Conservation (phyloP, 2,113 vertebrate genomes). For the Spheniscus mendiculus region DNA sequence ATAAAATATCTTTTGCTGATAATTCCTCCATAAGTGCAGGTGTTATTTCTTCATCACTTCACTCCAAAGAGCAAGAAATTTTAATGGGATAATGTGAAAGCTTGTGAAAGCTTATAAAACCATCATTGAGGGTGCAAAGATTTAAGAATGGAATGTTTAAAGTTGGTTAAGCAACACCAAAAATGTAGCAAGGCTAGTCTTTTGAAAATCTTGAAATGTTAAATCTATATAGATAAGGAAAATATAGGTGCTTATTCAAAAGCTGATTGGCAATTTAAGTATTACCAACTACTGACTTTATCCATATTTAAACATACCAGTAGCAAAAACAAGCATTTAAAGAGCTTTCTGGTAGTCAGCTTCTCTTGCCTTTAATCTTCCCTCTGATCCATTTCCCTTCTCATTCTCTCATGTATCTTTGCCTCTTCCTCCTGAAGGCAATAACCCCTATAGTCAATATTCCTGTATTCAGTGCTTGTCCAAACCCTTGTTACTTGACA, state of each 20-base stretch:
- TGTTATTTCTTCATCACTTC: neutral
- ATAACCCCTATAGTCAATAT: neutral
- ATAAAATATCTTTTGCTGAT: neutral
- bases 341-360: neutral
- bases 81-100: neutral
- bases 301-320: neutral
- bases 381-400: neutral
- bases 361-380: neutral
- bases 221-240: neutral
- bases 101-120: neutral
- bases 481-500: neutral
- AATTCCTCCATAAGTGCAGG: neutral
- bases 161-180: neutral
- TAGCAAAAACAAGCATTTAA: neutral
- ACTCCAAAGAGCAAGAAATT: neutral
- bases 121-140: neutral
- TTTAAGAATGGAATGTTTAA: neutral
- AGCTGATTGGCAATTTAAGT: neutral
- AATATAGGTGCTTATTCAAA: neutral
- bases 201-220: neutral
- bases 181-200: neutral
- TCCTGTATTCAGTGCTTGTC: neutral
- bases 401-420: neutral
- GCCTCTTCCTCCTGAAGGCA: neutral
- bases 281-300: neutral